These are phyloP conservation scores for Mizuhopecten yessoensis DNA, from an alignment of 1,140 invertebrate genomes.

Conservation along the genomic window DNA sequence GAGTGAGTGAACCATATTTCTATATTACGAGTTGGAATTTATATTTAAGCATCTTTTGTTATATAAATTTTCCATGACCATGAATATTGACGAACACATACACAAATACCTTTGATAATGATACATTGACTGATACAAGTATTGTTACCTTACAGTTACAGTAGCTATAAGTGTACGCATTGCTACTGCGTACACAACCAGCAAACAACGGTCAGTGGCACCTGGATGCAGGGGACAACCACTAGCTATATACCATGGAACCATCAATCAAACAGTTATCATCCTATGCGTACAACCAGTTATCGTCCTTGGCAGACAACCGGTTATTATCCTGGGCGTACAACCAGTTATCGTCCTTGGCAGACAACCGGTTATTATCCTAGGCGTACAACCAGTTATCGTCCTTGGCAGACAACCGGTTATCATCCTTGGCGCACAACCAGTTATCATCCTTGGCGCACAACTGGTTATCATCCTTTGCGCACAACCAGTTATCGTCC, in stretches of 20 bases:
- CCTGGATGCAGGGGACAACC: neutral
- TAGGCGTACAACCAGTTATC: neutral
- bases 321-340: neutral
- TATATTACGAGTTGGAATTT: no score
- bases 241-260: neutral
- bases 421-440: neutral
- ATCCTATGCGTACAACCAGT: neutral
- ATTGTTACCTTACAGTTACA: neutral
- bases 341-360: neutral
- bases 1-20: neutral
- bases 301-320: neutral
- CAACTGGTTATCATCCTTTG: neutral
- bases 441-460: neutral
- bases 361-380: neutral
- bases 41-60: no score
- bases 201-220: neutral
- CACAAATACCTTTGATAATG: no score
- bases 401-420: neutral
- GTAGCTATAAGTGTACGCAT: neutral
- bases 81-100: no score
- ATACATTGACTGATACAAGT: no score
- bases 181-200: slow-evolving; percentile 1
- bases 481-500: neutral
- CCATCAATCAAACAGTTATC: neutral
- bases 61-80: no score